phyloP scores from a whole-genome alignment of 2,113 vertebrate genomes.

The Natator depressus region DNA sequence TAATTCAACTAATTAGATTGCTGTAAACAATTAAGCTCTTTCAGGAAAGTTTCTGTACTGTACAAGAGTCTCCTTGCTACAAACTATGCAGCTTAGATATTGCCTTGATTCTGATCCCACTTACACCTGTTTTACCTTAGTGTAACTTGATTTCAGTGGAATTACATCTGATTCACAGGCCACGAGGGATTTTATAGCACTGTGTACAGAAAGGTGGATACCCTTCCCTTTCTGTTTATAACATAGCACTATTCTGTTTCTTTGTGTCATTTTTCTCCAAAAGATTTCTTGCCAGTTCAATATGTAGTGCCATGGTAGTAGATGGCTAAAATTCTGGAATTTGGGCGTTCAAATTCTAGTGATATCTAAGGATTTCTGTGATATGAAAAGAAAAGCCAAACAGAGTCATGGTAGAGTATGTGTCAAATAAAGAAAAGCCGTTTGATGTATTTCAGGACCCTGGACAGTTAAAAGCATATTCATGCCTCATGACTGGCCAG shows the following conservation, averaged over 20 bases:
- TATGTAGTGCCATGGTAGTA: neutral
- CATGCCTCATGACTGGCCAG: neutral
- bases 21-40: neutral
- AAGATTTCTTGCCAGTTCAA: conserved; percentile 1
- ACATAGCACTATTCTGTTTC: neutral
- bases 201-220: no score
- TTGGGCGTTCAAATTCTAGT: neutral
- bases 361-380: neutral
- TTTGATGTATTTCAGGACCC: conserved; percentile 62
- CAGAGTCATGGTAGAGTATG: neutral
- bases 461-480: conserved; percentile 67
- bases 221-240: no score
- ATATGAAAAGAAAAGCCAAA: neutral
- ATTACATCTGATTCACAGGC: conserved; percentile 53
- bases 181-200: no score
- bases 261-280: neutral
- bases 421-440: fast-evolving
- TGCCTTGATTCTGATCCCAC: conserved; percentile 15
- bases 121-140: conserved; percentile 56
- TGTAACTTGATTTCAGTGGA: conserved; percentile 63
- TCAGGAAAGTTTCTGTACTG: neutral
- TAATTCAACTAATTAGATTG: neutral
- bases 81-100: neutral
- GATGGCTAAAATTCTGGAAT: neutral
- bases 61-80: conserved; percentile 7